A percentile compares a stretch with the other conserved stretches of the same genome.
These are phyloP conservation scores for Diaphora mendica DNA, from an alignment of 2,888 invertebrate genomes.

Conservation along the genomic window DNA sequence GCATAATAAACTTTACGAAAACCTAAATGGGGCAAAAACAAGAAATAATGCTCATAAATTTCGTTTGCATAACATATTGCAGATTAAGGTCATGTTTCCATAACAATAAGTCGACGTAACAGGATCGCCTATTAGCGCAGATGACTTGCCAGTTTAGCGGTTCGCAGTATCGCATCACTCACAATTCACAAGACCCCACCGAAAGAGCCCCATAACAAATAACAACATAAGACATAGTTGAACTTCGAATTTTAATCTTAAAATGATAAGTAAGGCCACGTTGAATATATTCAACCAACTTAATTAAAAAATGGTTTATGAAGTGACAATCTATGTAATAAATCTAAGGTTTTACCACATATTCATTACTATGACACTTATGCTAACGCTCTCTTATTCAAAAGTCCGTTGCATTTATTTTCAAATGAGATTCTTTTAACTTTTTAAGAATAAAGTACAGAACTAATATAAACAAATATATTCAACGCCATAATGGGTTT, in stretches of 20 bases:
- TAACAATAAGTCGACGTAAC: slow-evolving; percentile 64
- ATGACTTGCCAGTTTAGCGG: slow-evolving; percentile 75
- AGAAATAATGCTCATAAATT: slow-evolving; percentile 19
- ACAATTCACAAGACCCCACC: slow-evolving; percentile 56
- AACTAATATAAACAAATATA: slow-evolving; percentile 70
- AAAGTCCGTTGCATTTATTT: slow-evolving; percentile 35
- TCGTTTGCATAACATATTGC: slow-evolving; percentile 37
- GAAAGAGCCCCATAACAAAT: slow-evolving; percentile 60
- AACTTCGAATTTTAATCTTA: not conserved
- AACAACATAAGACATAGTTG: slow-evolving; percentile 3
- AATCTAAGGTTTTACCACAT: not conserved
- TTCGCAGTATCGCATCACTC: slow-evolving; percentile 56
- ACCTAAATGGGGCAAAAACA: not conserved
- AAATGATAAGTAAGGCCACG: not conserved
- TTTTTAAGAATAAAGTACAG: slow-evolving; percentile 38
- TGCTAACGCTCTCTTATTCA: slow-evolving; percentile 20
- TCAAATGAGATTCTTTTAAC: slow-evolving; percentile 35
- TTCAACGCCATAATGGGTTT: slow-evolving; percentile 64
- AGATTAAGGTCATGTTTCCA: slow-evolving; percentile 53
- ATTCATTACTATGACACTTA: slow-evolving; percentile 23
- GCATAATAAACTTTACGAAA: slow-evolving; percentile 1
- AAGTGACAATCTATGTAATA: slow-evolving; percentile 9
- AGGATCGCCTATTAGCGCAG: slow-evolving; percentile 72
- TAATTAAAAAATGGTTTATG: slow-evolving; percentile 26
- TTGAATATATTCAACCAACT: slow-evolving; percentile 1